A percentile compares a stretch with the other conserved stretches of the same genome.
phyloP scores from a whole-genome alignment of 1,140 invertebrate genomes.

The Bombyx mori region DNA sequence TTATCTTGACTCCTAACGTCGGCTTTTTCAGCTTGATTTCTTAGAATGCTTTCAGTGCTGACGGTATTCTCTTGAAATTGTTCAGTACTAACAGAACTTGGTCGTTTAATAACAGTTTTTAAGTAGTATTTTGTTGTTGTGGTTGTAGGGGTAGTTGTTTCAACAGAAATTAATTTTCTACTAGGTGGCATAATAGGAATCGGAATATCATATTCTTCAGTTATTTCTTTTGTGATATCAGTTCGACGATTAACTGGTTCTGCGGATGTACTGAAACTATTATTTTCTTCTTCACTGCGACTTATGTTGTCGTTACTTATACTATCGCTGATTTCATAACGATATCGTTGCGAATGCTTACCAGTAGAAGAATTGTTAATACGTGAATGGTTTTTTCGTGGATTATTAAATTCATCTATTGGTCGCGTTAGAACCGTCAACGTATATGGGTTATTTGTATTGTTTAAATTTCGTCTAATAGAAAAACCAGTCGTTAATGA shows the following conservation, averaged over 20 bases:
- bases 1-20: slow-evolving; percentile 3
- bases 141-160: slow-evolving; percentile 8
- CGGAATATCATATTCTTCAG: slow-evolving; percentile 28
- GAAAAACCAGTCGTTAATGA: slow-evolving; percentile 66
- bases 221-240: slow-evolving; percentile 21
- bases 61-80: slow-evolving; percentile 25
- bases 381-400: not conserved
- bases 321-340: no score
- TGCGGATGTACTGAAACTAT: no score
- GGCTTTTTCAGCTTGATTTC: slow-evolving; percentile 20
- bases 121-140: slow-evolving; percentile 52
- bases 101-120: slow-evolving; percentile 52
- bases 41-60: slow-evolving; percentile 24
- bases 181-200: slow-evolving; percentile 16
- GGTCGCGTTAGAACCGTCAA: slow-evolving; percentile 51
- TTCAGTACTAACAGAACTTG: slow-evolving; percentile 26
- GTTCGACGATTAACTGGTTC: slow-evolving; percentile 15
- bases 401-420: slow-evolving; percentile 27
- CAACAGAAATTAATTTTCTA: slow-evolving; percentile 6
- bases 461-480: slow-evolving; percentile 53
- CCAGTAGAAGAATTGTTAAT: no score
- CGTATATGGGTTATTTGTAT: slow-evolving; percentile 58
- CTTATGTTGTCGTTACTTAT: no score
- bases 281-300: no score
- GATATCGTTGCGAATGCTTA: no score